These are phyloP conservation scores for Vombatus ursinus DNA, from an alignment of 2,113 vertebrate genomes.

Conservation along the genomic window DNA sequence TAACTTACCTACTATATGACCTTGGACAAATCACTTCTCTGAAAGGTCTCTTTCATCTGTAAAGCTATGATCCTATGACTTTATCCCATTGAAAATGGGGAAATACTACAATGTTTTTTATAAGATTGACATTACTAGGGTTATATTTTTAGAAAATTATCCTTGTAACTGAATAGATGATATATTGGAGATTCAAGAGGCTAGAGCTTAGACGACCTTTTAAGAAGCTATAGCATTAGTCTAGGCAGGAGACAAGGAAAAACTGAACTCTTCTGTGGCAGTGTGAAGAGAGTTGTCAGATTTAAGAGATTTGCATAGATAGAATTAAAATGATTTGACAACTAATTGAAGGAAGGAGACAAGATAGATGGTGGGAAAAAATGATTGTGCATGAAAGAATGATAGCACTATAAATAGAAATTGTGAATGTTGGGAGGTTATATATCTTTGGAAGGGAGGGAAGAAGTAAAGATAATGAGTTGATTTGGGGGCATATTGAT, in stretches of 20 bases:
- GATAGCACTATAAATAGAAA: background rate
- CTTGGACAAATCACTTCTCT: background rate
- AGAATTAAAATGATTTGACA: background rate
- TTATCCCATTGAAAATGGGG: background rate
- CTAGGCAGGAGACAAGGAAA: background rate
- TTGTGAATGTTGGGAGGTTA: background rate
- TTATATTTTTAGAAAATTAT: background rate
- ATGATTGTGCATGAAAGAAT: background rate
- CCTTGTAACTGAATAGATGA: background rate
- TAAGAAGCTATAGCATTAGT: background rate
- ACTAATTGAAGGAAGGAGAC: background rate
- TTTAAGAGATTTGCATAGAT: background rate
- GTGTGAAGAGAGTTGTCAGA: background rate
- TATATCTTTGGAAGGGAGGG: background rate
- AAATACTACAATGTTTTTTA: background rate
- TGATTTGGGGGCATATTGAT: background rate
- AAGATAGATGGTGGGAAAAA: background rate
- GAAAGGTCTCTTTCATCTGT: background rate
- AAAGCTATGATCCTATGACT: background rate
- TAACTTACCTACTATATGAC: background rate
- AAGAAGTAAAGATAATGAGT: background rate
- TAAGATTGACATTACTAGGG: background rate
- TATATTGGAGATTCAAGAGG: background rate
- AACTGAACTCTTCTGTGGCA: background rate
- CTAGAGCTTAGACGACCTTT: background rate